Base-by-base conservation (phyloP, 2,888 invertebrate species). In the Drosophila algonquin region DNA sequence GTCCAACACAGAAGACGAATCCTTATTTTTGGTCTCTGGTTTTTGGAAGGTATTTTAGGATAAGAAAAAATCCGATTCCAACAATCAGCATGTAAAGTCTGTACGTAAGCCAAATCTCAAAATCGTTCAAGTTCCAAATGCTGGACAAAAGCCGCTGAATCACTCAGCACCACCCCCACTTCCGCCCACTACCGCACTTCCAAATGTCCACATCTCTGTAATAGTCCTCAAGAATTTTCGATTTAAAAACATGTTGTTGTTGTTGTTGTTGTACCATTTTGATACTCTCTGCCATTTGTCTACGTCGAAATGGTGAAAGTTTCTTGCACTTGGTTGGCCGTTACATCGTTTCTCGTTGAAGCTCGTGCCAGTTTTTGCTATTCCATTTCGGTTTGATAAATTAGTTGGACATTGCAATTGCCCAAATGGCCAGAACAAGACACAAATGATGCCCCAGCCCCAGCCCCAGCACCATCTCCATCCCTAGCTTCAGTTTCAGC, bases 341-440 rank as follows among this genome's bases (percentile, higher is more conserved):
- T 6, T 3, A 40, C 40, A n/a, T 63, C 40, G 18, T 47, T 48
- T 61, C 18, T 24, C 35, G 14, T 6, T 40, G 40, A 40, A 8
- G 14, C 24, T 14, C 10, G 44, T 40, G 7, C 3, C 16, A 18
- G n/a, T 40, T 62, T 62, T 62, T 35, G 24, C 27, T 12, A 4
- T 68, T 68, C 68, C 18, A 48, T 55, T 55, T 48, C 32, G 3
- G 14, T 51, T 71, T 87, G 81, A 81, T 73, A 81, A 83, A 87
- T 81, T 75, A 70, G 75, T 65, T 52, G 63, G 52, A 50, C 56
- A 52, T 60, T 52, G 63, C 56, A 63, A 67, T 64, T 72, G 71
- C 52, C 64, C 63, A 76, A 85, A 70, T 76, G 73, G 56, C 58
- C 73, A 64, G 63, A 65, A 63, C 48, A 59, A 50, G 46, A 60